Percentiles rank a stretch among this genome's conserved stretches.
Evolutionary conservation across 2,113 vertebrate genomes (phyloP).

Genomic region (Tautogolabrus adspersus): DNA sequence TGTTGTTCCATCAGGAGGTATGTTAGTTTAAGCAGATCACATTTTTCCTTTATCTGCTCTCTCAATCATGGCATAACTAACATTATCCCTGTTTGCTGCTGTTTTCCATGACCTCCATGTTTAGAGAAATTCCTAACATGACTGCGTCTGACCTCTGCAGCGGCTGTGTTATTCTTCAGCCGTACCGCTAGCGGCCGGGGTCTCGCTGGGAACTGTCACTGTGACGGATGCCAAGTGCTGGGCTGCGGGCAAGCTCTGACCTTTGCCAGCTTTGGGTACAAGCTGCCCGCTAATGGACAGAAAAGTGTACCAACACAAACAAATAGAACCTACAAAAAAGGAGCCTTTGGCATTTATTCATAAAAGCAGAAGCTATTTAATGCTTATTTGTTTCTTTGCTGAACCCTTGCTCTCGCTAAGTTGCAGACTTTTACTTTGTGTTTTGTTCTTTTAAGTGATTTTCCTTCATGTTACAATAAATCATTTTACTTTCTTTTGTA

Average conservation of each 20-base stretch:
- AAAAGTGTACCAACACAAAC: slow-evolving; percentile 66
- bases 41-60: slow-evolving; percentile 70
- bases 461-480: slow-evolving; percentile 98
- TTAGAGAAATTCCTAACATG: slow-evolving; percentile 90
- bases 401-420: slow-evolving; percentile 99
- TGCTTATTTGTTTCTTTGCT: slow-evolving; percentile 94
- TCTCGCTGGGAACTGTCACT: slow-evolving; percentile 90
- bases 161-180: slow-evolving; percentile 87
- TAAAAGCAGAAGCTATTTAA: slow-evolving; percentile 82
- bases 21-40: slow-evolving; percentile 80
- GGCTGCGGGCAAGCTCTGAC: slow-evolving; percentile 88
- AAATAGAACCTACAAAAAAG: slow-evolving; percentile 46
- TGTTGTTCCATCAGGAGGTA: slow-evolving; percentile 67
- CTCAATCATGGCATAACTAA: slow-evolving; percentile 80
- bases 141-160: slow-evolving; percentile 88
- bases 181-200: slow-evolving; percentile 85
- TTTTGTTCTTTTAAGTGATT: slow-evolving; percentile 88
- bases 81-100: slow-evolving; percentile 85
- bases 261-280: slow-evolving; percentile 87
- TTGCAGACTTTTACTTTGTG: slow-evolving; percentile 92
- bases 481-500: slow-evolving; percentile 99
- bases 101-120: slow-evolving; percentile 89
- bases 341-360: slow-evolving; percentile 69
- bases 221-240: slow-evolving; percentile 92
- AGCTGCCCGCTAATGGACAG: slow-evolving; percentile 80